These are phyloP conservation scores for Pseudopipra pipra DNA, from an alignment of 2,113 vertebrate genomes.

Conservation along the genomic window DNA sequence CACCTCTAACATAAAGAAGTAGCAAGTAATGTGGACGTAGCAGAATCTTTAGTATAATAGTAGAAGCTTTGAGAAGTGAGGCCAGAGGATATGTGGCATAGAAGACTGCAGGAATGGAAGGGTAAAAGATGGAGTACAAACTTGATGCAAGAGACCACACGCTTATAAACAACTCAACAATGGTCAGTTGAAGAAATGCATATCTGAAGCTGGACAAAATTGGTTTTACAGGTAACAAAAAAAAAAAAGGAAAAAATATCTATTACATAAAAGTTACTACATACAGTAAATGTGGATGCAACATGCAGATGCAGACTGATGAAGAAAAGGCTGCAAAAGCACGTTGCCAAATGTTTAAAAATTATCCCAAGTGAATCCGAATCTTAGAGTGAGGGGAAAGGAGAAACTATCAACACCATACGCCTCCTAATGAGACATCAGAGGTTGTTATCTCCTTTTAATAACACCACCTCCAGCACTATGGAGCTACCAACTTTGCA, in stretches of 20 bases:
- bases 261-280: not conserved
- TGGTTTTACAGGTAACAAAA: not conserved
- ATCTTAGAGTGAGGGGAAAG: not conserved
- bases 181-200: not conserved
- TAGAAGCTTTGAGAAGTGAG: not conserved
- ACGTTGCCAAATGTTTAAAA: not conserved
- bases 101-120: not conserved
- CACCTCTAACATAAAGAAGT: not conserved
- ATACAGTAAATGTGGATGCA: not conserved
- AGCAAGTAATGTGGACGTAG: not conserved
- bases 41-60: not conserved
- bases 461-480: not conserved
- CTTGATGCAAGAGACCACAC: not conserved
- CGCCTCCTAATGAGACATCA: not conserved
- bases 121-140: not conserved
- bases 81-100: not conserved
- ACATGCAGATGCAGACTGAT: not conserved
- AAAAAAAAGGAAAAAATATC: not conserved
- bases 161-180: not conserved
- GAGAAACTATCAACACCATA: not conserved
- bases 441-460: not conserved
- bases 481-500: not conserved
- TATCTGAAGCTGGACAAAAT: not conserved
- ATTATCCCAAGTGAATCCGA: not conserved
- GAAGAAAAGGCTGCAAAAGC: not conserved